Evolutionary conservation across 1,140 invertebrate genomes (phyloP), one percentile per base, ranked within the genome.

Genomic region (Coelopa frigida): DNA sequence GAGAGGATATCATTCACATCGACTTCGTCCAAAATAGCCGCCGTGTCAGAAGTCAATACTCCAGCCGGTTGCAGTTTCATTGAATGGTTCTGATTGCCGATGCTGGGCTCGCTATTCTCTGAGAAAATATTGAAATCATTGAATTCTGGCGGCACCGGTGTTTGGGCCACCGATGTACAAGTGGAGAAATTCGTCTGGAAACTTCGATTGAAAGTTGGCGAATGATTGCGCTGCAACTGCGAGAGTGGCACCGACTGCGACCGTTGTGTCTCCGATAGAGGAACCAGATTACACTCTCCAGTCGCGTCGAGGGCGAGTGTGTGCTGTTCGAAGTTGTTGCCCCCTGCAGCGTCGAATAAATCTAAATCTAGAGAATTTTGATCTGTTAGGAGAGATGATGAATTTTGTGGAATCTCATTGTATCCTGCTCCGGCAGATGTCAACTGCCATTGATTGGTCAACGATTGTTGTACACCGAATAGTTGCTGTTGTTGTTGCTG

Each of bases 71-170:
- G 37, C 29, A 4, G 35, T 44, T 10, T 49, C 47, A 12, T 43
- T 41, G 7, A 48, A 15, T 21, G 39, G 24, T n/a, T 21, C 26
- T 64, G 0, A 54, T 46, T 3, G 50, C 50, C 10, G 45, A 45
- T 21, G 45, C 46, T 8, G 53, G 50, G 3, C 4, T 18, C 12
- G 32, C 61, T 62, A 40, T 61, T 65, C 41, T 68, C 64, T n/a
- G 63, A 60, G 17, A 56, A 60, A 31, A 67, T 41, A 36, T 41
- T 40, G 49, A 84, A 84, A 52, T 84, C 82, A 44, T 76, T 78
- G 56, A 79, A 85, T 54, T 85, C 81, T 42, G 78, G 78, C 3
- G 81, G 81, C 8, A 83, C 78, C 2, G 82, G 82, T 2, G 81
- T 83, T 18, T 80, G 77, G 2, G 81, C 79, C 23, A 82, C 73